Evolutionary conservation across 1,140 invertebrate genomes (phyloP).

Genomic region (Polyergus mexicanus): DNA sequence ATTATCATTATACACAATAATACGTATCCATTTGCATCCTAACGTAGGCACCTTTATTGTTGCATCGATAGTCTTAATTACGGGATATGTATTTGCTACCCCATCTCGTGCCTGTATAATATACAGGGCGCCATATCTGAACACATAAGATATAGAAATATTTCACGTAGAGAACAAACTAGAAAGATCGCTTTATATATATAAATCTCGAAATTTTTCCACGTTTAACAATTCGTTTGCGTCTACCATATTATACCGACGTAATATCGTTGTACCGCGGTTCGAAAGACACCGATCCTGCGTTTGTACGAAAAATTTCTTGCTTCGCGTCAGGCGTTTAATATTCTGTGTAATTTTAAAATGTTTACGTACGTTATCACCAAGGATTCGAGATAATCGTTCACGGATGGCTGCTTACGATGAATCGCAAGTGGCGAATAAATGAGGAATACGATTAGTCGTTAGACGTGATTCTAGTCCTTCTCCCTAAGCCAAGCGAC

Average conservation of each 20-base stretch:
- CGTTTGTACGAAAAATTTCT: neutral
- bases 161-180: neutral
- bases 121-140: constrained; percentile 1
- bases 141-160: constrained; percentile 19
- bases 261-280: constrained; percentile 9
- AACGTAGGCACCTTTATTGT: constrained; percentile 16
- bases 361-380: neutral
- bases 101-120: neutral
- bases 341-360: constrained; percentile 45
- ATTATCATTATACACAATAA: constrained; percentile 17
- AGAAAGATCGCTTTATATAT: neutral
- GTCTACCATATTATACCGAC: neutral
- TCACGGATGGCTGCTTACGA: neutral
- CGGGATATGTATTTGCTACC: constrained; percentile 49
- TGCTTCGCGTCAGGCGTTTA: neutral
- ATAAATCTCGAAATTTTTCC: neutral
- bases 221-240: constrained; percentile 8
- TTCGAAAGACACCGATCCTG: constrained; percentile 1
- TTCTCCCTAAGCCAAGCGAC: neutral
- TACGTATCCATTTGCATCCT: constrained; percentile 24
- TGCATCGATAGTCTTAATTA: constrained; percentile 54
- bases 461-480: constrained; percentile 32
- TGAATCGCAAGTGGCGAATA: constrained; percentile 41
- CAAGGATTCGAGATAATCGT: neutral
- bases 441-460: constrained; percentile 30